Evolutionary conservation across 2,113 vertebrate genomes (phyloP), one percentile per base, ranked within the genome.

Genomic region (Dendropsophus ebraccatus): DNA sequence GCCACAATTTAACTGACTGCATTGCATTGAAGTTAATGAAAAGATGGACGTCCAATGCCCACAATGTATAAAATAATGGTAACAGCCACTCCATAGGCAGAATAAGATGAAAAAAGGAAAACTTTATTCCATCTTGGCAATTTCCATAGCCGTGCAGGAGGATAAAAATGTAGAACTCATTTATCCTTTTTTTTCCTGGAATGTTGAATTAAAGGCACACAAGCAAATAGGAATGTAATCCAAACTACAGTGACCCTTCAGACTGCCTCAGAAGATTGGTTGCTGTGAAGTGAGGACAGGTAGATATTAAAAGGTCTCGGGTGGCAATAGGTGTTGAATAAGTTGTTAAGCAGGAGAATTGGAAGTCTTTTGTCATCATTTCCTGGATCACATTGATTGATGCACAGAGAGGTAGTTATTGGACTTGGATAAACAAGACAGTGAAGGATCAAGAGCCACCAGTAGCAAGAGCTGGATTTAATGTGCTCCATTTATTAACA

Each of bases 341-440:
- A 91, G 91, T 92, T 93, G 89, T 94, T 95, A 89, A 91, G 91
- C 84, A 88, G 90, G 89, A 92, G 92, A 92, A 93, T 76, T 87
- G 88, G 85, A 92, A 92, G 87, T 87, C 89, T 87, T 92, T 91
- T 91, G 92, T 92, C 92, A 92, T 94, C 89, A 37, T 91, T 89
- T 88, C 0, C 5, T 82, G 35, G 83, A 84, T 88, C 89, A 87
- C 87, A 88, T 87, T 94, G 94, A 95, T 92, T 91, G 93, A 94
- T 93, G 92, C 88, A 91, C 90, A 82, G 91, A 85, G 92, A 90
- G 91, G 91, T 90, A 87, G 88, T 82, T 94, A 93, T 92, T 93
- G 92, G 93, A 93, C 95, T 95, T 91, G 92, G 90, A 93, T 93
- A 94, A 94, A 91, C 90, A 92, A 90, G 88, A 91, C 86, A 90